Evolutionary conservation across 2,888 invertebrate species (phyloP).

Genomic region (Entomobrya multifasciata): DNA sequence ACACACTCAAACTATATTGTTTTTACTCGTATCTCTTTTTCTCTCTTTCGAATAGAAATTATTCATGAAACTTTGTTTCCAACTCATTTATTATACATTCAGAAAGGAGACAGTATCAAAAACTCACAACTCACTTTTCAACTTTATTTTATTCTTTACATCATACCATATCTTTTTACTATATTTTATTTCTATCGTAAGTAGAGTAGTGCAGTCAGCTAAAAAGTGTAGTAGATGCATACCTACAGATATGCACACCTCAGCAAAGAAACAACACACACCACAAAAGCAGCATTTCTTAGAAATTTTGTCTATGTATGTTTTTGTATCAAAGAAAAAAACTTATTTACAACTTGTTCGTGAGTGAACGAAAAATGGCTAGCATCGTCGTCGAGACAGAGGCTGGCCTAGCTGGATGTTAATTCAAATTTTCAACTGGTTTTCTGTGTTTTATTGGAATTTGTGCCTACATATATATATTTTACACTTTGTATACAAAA

Average conservation of each 20-base stretch:
- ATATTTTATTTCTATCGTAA: too few relatives aligned
- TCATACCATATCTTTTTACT: too few relatives aligned
- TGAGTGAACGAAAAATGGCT: neutral
- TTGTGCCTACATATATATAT: neutral
- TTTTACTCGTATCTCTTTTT: neutral
- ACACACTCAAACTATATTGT: neutral
- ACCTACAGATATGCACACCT: neutral
- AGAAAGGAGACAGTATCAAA: conserved; percentile 64
- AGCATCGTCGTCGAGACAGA: neutral
- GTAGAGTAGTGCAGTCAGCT: too few relatives aligned
- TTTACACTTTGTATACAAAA: neutral
- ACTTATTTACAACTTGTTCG: conserved; percentile 38
- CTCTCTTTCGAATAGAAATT: conserved; percentile 39
- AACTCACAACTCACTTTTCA: conserved; percentile 67
- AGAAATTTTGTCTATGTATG: too few relatives aligned
- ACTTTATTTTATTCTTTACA: conserved; percentile 51
- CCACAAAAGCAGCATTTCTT: too few relatives aligned
- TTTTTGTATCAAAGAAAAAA: neutral
- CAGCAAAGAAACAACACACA: neutral
- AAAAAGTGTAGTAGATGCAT: too few relatives aligned
- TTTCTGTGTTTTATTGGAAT: neutral
- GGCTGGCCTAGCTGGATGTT: neutral
- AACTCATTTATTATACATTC: conserved; percentile 69
- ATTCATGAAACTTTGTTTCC: conserved; percentile 66
- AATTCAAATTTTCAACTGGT: conserved; percentile 30